Conservation (phyloP, 2,888 invertebrate species). For the Quadriops clusia region DNA sequence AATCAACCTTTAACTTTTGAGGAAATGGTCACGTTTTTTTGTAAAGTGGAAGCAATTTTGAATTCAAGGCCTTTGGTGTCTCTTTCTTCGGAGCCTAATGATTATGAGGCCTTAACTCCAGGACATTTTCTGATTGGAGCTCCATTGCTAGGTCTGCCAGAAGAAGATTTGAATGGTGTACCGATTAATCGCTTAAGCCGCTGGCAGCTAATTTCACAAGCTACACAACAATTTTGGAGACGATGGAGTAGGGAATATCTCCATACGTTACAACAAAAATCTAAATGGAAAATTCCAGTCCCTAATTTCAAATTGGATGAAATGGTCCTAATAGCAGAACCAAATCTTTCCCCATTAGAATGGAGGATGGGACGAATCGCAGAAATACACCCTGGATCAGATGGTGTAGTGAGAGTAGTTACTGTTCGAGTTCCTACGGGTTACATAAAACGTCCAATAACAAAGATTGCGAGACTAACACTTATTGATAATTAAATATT, state of each 20-base stretch:
- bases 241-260: conserved; percentile 22
- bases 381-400: neutral
- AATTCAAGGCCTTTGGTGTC: conserved; percentile 26
- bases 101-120: conserved; percentile 20
- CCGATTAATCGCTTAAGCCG: conserved; percentile 15
- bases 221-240: conserved; percentile 21
- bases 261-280: conserved; percentile 16
- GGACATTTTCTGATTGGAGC: conserved; percentile 24
- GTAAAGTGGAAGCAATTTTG: conserved; percentile 24
- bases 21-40: conserved; percentile 23
- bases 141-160: conserved; percentile 16
- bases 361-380: neutral
- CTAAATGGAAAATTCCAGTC: conserved; percentile 13
- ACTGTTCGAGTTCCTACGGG: neutral
- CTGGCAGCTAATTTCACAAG: conserved; percentile 20
- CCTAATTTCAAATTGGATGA: neutral
- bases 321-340: neutral
- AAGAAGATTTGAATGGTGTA: conserved; percentile 14
- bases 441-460: too few relatives aligned
- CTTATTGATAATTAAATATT: too few relatives aligned
- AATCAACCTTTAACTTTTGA: conserved; percentile 21
- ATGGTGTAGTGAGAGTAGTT: neutral
- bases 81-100: conserved; percentile 21
- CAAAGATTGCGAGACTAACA: too few relatives aligned
- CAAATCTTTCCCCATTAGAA: neutral